A percentile compares a stretch with the other conserved stretches of the same genome.
Conservation (phyloP, 2,888 invertebrate genomes). For the Pachycephus smyrnensis region DNA sequence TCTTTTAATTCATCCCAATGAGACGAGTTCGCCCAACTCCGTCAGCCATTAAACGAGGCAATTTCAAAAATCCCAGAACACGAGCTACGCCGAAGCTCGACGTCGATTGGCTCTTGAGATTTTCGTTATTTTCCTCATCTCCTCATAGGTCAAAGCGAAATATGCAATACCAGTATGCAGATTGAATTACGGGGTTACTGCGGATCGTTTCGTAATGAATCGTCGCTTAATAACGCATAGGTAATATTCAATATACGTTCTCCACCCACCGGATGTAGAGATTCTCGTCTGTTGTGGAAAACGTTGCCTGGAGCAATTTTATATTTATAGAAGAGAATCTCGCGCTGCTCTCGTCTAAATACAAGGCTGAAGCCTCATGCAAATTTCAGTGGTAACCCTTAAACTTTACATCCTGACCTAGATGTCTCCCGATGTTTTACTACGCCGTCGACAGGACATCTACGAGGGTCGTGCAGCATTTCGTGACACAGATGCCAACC, state of each 20-base stretch:
- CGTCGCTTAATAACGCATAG: not conserved
- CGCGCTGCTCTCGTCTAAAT: constrained; percentile 5
- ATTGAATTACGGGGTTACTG: not conserved
- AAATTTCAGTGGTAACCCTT: constrained; percentile 50
- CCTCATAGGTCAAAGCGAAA: not conserved
- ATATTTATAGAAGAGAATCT: not conserved
- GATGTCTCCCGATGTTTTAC: constrained; percentile 40
- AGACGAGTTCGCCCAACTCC: not conserved
- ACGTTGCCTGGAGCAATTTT: not conserved
- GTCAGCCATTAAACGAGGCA: not conserved
- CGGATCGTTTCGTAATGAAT: not conserved
- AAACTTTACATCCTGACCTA: constrained; percentile 50
- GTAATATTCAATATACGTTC: not conserved
- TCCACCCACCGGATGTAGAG: not conserved
- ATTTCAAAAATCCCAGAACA: not conserved
- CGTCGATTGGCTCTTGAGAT: not conserved
- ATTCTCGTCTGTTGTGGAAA: not conserved
- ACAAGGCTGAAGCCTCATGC: constrained; percentile 35
- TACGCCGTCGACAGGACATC: constrained; percentile 11
- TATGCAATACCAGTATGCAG: not conserved
- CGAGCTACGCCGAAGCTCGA: not conserved
- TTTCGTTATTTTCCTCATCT: not conserved
- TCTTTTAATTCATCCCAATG: not conserved
- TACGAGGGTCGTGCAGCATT: not conserved
- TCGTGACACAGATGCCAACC: not conserved